A percentile compares a stretch with the other conserved stretches of the same genome.
Conservation (phyloP, 1,140 invertebrate genomes). For the Gonatopus flavifemur region DNA sequence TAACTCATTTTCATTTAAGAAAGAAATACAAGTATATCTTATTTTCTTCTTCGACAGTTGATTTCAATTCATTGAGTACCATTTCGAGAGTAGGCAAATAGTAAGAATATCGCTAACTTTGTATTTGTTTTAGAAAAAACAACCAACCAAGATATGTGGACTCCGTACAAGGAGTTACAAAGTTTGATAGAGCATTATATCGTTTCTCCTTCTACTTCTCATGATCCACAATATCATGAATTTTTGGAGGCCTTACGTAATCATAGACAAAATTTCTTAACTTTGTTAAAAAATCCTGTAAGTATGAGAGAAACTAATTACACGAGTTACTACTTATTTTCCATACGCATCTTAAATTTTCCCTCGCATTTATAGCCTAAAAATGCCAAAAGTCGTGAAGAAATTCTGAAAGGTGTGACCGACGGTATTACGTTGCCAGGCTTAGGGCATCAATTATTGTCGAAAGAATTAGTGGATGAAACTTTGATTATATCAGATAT, state of each 20-base stretch:
- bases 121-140: constrained; percentile 41
- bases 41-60: too few species aligned
- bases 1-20: background rate
- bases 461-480: constrained; percentile 86
- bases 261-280: constrained; percentile 87
- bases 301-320: constrained; percentile 43
- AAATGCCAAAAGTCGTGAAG: constrained; percentile 74
- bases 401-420: constrained; percentile 76
- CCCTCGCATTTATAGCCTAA: constrained; percentile 65
- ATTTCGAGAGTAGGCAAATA: too few species aligned
- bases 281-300: constrained; percentile 85
- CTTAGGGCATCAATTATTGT: constrained; percentile 74
- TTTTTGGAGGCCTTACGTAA: constrained; percentile 78
- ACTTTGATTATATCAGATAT: constrained; percentile 91
- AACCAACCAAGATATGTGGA: constrained; percentile 80
- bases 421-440: constrained; percentile 80
- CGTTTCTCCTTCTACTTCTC: constrained; percentile 60
- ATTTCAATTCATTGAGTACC: too few species aligned
- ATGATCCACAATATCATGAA: constrained; percentile 69
- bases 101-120: background rate
- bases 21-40: background rate
- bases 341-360: constrained; percentile 1
- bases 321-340: constrained; percentile 4
- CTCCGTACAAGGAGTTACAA: constrained; percentile 81
- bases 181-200: constrained; percentile 73